Conservation (phyloP, 2,888 invertebrate species). For the Ichneumoninae sp. region DNA sequence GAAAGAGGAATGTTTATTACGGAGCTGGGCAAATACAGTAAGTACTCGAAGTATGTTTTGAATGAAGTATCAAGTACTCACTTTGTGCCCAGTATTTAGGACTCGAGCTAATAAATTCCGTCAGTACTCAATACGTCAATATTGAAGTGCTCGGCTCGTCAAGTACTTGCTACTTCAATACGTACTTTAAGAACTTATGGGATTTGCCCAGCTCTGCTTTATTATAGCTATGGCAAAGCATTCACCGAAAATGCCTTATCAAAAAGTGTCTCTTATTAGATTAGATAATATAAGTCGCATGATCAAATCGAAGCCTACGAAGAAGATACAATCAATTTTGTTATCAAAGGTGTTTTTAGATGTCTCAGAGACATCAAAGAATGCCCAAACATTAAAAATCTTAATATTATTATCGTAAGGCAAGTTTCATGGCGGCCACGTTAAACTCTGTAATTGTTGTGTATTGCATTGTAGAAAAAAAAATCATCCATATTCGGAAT, state of each 20-base stretch:
- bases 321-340: neutral
- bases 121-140: too few relatives aligned
- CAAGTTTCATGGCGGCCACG: neutral
- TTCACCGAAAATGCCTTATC: slow-evolving; percentile 6
- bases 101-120: too few relatives aligned
- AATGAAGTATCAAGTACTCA: too few relatives aligned
- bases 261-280: neutral
- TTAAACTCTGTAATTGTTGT: neutral
- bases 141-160: too few relatives aligned
- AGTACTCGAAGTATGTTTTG: too few relatives aligned
- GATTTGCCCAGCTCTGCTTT: neutral
- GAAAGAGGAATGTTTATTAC: neutral
- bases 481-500: neutral
- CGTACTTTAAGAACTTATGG: too few relatives aligned
- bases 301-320: neutral
- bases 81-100: too few relatives aligned
- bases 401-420: neutral
- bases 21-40: too few relatives aligned
- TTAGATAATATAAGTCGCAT: neutral
- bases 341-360: neutral
- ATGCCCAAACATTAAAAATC: neutral
- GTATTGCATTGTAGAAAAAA: neutral
- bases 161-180: too few relatives aligned
- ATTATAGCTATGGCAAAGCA: neutral
- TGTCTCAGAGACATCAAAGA: neutral